These are phyloP conservation scores for Phyto melanocephala DNA, from an alignment of 2,888 invertebrate genomes.

Conservation along the genomic window DNA sequence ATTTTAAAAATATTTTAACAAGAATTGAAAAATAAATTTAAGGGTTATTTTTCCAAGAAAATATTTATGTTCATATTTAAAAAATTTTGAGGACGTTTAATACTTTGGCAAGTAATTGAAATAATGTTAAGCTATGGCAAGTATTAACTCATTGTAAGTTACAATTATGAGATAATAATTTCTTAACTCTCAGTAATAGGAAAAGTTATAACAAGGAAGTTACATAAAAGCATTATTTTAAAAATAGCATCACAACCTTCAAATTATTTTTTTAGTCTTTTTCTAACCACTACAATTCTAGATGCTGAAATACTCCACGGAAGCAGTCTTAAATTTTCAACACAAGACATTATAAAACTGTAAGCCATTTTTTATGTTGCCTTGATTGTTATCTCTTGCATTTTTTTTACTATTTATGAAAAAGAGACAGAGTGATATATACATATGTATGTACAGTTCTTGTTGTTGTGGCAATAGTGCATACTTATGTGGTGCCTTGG, in stretches of 20 bases:
- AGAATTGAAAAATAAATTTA: too few species aligned
- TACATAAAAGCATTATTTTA: too few species aligned
- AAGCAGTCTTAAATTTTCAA: background rate
- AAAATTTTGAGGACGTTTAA: too few species aligned
- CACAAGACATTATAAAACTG: slow-evolving; percentile 22
- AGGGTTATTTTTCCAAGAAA: too few species aligned
- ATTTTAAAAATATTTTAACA: background rate
- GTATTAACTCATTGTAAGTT: too few species aligned
- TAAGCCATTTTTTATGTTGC: slow-evolving; percentile 19
- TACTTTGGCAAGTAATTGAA: too few species aligned
- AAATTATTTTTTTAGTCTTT: background rate
- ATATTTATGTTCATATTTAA: too few species aligned
- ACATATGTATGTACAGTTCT: background rate
- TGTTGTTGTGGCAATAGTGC: slow-evolving; percentile 16
- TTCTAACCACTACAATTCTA: background rate
- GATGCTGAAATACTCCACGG: background rate
- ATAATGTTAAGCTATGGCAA: too few species aligned
- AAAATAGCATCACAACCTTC: too few species aligned
- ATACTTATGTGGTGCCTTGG: slow-evolving; percentile 48
- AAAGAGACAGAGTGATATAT: background rate
- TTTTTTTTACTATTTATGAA: slow-evolving; percentile 5
- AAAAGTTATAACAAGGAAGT: too few species aligned
- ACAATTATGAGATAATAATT: too few species aligned
- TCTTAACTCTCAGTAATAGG: too few species aligned
- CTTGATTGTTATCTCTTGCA: slow-evolving; percentile 34